phyloP scores from a whole-genome alignment of 2,113 vertebrate species.

The Myotis yumanensis region DNA sequence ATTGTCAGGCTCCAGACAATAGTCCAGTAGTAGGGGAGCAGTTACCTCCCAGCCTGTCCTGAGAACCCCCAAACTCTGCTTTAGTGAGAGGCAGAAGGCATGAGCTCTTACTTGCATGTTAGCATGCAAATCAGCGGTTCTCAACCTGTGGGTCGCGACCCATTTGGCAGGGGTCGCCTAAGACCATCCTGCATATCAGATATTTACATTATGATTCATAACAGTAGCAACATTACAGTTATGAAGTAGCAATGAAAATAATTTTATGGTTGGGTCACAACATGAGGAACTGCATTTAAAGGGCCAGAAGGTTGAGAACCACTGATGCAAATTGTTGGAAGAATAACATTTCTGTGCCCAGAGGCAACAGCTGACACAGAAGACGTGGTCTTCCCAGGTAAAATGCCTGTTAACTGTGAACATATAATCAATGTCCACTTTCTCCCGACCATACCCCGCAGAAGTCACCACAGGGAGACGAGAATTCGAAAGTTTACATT shows the following conservation, averaged over 20 bases:
- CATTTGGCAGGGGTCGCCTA: too few species aligned
- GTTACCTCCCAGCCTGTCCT: neutral
- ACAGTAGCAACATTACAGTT: too few species aligned
- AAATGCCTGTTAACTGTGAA: neutral
- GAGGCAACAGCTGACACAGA: neutral
- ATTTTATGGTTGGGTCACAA: too few species aligned
- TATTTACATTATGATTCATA: too few species aligned
- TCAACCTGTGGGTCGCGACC: too few species aligned
- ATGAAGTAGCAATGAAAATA: too few species aligned
- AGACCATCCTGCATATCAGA: too few species aligned
- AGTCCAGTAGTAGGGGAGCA: neutral
- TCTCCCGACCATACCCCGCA: accelerated
- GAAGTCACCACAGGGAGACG: neutral
- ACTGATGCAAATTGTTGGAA: neutral
- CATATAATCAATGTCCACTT: neutral
- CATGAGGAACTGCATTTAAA: too few species aligned
- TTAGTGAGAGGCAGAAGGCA: neutral
- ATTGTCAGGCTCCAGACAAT: too few species aligned
- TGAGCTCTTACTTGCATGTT: neutral
- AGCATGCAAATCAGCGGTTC: neutral
- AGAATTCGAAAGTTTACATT: neutral
- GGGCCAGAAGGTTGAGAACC: too few species aligned
- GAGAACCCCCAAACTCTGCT: neutral
- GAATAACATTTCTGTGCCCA: neutral
- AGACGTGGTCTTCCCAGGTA: neutral